These are phyloP conservation scores for Bovichtus diacanthus DNA, from an alignment of 2,797 vertebrate species.

Conservation along the genomic window DNA sequence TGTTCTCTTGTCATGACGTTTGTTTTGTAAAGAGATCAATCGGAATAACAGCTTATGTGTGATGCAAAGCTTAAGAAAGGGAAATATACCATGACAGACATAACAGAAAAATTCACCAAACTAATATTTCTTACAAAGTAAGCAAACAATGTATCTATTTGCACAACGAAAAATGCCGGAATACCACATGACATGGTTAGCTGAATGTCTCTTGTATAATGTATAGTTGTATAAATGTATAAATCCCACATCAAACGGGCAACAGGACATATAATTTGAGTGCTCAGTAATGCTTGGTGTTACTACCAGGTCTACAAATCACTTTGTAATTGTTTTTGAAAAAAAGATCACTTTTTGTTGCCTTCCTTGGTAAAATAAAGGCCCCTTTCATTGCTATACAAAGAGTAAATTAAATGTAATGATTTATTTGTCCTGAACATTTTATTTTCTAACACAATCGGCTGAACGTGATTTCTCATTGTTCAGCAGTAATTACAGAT, in stretches of 20 bases:
- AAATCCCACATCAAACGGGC: not conserved
- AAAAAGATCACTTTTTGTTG: not conserved
- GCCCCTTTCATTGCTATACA: not conserved
- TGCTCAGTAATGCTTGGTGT: not conserved
- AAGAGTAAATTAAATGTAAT: not conserved
- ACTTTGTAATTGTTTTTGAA: not conserved
- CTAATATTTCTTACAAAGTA: not conserved
- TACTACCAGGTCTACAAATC: not conserved
- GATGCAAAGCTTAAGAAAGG: not conserved
- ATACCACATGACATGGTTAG: not conserved
- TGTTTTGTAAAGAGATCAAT: not conserved
- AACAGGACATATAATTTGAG: not conserved
- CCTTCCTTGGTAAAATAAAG: not conserved
- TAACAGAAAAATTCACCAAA: not conserved
- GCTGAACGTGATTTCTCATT: not conserved
- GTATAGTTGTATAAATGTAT: too few species aligned
- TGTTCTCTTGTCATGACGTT: not conserved
- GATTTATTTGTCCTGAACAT: not conserved
- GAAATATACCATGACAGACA: not conserved
- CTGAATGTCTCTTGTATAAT: not conserved
- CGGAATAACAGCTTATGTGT: not conserved
- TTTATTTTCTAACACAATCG: slow-evolving; percentile 16
- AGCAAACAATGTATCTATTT: not conserved
- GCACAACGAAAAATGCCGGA: not conserved
- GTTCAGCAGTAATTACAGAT: not conserved